Evolutionary conservation across 2,888 invertebrate genomes (phyloP).

Genomic region (Camponotus fellah): DNA sequence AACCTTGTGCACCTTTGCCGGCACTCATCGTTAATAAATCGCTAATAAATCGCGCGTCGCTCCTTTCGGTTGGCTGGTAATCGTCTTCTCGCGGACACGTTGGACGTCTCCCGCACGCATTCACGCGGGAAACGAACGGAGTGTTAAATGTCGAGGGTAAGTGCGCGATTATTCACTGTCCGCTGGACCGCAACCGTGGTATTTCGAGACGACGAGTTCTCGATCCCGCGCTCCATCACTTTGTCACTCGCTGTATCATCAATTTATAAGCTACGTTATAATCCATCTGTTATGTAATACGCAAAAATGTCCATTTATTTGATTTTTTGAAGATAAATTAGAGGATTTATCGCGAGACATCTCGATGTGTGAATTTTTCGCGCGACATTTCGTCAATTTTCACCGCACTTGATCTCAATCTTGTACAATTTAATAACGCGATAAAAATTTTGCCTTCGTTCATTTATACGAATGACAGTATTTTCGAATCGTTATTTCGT

Average conservation of each 20-base stretch:
- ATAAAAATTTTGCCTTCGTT: not conserved
- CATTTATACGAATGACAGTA: not conserved
- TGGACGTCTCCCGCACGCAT: constrained; percentile 8
- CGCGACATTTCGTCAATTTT: not conserved
- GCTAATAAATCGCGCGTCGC: not conserved
- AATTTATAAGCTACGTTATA: not conserved
- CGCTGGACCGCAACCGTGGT: not conserved
- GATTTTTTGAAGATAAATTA: not conserved
- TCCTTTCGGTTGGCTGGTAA: not conserved
- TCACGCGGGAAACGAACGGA: constrained; percentile 24
- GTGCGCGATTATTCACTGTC: constrained; percentile 19
- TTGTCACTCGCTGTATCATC: not conserved
- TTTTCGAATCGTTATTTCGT: not conserved
- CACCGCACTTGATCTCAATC: not conserved
- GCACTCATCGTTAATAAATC: too few species aligned
- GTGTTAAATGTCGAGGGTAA: constrained; percentile 48
- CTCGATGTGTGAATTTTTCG: not conserved
- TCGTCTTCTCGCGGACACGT: not conserved
- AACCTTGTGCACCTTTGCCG: not conserved
- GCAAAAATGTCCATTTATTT: not conserved
- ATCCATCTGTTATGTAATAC: not conserved
- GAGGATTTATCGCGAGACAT: not conserved
- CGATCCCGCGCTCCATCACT: constrained; percentile 1
- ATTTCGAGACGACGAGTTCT: not conserved
- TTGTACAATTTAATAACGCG: not conserved